Conservation (phyloP, 2,797 vertebrate species). For the Morus bassanus region DNA sequence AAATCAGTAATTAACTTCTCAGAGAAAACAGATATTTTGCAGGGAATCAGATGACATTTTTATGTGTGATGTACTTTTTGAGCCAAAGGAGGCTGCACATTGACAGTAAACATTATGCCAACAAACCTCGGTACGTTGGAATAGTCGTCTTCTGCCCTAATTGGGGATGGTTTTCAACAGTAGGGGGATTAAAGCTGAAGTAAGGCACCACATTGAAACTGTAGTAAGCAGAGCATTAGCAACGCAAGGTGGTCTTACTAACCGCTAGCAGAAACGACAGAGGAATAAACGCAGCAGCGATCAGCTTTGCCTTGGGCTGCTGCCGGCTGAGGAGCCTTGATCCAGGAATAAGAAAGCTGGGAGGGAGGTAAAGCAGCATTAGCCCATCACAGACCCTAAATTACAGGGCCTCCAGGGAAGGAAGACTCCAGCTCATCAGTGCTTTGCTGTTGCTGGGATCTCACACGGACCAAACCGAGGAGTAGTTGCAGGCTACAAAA, state of each 20-base stretch:
- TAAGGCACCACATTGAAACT: neutral
- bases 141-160: neutral
- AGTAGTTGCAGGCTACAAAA: neutral
- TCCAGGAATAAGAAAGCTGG: neutral
- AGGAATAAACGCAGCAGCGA: fast-evolving
- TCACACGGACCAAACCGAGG: fast-evolving
- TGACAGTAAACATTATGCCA: conserved; percentile 60
- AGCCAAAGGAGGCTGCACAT: conserved; percentile 44
- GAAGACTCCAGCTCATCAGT: fast-evolving
- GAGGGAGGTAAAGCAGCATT: neutral
- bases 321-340: neutral
- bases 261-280: neutral
- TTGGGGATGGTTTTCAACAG: neutral
- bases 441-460: neutral
- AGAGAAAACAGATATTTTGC: conserved; percentile 58
- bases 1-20: conserved; percentile 67
- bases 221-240: neutral
- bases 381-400: neutral
- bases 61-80: conserved; percentile 16
- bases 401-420: neutral
- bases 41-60: conserved; percentile 40
- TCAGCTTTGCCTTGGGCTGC: neutral
- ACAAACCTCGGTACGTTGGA: conserved; percentile 21
- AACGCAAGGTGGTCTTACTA: neutral
- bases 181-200: neutral